A percentile compares a stretch with the other conserved stretches of the same genome.
Conservation (phyloP, 2,888 invertebrate genomes). For the Hydropsyche betteni region DNA sequence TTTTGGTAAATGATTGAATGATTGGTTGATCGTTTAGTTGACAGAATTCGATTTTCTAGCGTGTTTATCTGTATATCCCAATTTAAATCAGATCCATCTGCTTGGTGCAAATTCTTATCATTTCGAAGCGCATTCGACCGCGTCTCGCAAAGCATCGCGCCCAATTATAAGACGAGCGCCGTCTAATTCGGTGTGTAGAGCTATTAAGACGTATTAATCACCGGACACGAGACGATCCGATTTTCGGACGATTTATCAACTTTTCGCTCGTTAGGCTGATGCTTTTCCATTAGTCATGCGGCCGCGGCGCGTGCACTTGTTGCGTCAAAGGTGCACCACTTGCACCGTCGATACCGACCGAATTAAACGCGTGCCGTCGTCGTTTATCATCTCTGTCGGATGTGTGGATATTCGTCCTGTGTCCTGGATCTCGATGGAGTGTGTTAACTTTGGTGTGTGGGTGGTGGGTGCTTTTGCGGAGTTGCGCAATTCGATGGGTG, state of each 20-base stretch:
- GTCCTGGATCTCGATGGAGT: too few relatives aligned
- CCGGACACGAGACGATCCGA: neutral
- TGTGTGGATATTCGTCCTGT: too few relatives aligned
- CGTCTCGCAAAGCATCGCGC: neutral
- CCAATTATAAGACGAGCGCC: slow-evolving; percentile 1
- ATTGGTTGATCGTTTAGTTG: too few relatives aligned
- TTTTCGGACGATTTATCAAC: slow-evolving; percentile 3
- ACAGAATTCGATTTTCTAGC: too few relatives aligned
- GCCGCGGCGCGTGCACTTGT: slow-evolving; percentile 17
- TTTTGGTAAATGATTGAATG: too few relatives aligned
- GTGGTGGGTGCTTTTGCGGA: too few relatives aligned
- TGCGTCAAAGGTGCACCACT: slow-evolving; percentile 8
- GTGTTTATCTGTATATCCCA: too few relatives aligned
- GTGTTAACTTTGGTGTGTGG: too few relatives aligned
- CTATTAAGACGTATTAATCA: slow-evolving; percentile 43
- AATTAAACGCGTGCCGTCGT: neutral
- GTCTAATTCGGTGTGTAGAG: slow-evolving; percentile 30
- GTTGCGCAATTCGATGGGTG: too few relatives aligned
- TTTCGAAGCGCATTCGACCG: slow-evolving; percentile 20
- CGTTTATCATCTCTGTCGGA: neutral
- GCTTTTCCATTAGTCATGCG: slow-evolving; percentile 18
- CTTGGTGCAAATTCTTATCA: slow-evolving; percentile 25
- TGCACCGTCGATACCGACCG: slow-evolving; percentile 13
- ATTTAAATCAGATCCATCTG: neutral
- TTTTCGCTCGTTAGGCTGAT: neutral